Conservation (phyloP, 2,888 invertebrate species). For the Synanthedon vespiformis region DNA sequence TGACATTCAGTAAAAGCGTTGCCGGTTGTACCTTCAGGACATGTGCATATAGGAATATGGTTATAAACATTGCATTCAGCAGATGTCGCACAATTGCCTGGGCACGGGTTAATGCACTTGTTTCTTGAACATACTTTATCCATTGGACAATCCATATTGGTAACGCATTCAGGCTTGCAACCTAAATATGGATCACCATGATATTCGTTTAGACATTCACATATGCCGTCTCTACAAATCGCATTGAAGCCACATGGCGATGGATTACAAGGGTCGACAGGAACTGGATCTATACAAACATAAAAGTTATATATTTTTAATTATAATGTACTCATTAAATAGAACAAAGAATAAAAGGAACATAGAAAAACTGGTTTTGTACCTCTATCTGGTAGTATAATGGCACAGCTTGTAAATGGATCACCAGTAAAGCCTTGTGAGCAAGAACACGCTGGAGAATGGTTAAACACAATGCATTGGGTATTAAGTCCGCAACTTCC, state of each 20-base stretch:
- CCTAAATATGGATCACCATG: conserved; percentile 80
- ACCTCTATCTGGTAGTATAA: conserved; percentile 59
- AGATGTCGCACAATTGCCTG: conserved; percentile 75
- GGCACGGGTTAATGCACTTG: conserved; percentile 81
- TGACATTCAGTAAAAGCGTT: conserved; percentile 78
- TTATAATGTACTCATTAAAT: neutral
- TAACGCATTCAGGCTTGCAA: conserved; percentile 83
- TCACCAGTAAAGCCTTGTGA: conserved; percentile 80
- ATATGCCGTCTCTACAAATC: conserved; percentile 74
- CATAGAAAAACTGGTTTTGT: conserved; percentile 2
- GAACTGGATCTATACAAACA: conserved; percentile 40
- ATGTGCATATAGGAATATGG: conserved; percentile 76
- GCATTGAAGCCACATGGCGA: conserved; percentile 78
- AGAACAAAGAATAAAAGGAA: neutral
- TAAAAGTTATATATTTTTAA: too few species aligned
- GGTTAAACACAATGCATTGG: conserved; percentile 74
- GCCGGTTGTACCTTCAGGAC: conserved; percentile 74
- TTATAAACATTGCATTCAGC: conserved; percentile 73
- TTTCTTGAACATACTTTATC: conserved; percentile 79
- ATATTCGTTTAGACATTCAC: conserved; percentile 78
- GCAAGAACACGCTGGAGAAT: conserved; percentile 78
- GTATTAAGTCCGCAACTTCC: conserved; percentile 78
- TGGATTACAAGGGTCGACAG: conserved; percentile 77
- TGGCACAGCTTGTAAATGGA: conserved; percentile 76
- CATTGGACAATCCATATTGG: conserved; percentile 77